phyloP scores from a whole-genome alignment of 1,140 invertebrate species.

The Leptoteleia sp. region DNA sequence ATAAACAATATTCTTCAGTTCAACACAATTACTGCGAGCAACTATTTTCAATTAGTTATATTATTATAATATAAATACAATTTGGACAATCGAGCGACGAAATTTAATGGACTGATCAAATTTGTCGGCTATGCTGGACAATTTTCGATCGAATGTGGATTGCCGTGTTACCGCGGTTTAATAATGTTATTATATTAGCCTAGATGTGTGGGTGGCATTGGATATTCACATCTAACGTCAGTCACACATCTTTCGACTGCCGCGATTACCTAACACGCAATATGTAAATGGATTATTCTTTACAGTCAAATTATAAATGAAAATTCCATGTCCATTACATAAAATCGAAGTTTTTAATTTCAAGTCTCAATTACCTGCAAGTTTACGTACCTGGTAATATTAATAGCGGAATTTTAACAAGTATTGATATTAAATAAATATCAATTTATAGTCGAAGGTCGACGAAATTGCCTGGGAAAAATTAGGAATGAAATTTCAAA shows the following conservation, averaged over 20 bases:
- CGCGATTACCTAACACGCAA: constrained; percentile 1
- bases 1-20: too few relatives aligned
- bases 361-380: constrained; percentile 8
- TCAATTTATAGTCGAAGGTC: too few relatives aligned
- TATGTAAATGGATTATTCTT: constrained; percentile 14
- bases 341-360: not conserved
- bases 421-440: too few relatives aligned
- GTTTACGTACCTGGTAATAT: too few relatives aligned
- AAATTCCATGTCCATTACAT: constrained; percentile 16
- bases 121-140: not conserved
- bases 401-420: too few relatives aligned
- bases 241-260: constrained; percentile 8
- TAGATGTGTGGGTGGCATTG: not conserved
- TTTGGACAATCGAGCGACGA: not conserved
- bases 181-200: constrained; percentile 10
- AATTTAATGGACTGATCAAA: not conserved
- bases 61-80: not conserved
- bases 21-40: too few relatives aligned
- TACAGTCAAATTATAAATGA: constrained; percentile 13
- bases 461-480: too few relatives aligned
- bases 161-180: not conserved
- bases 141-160: not conserved
- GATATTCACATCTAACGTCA: constrained; percentile 3
- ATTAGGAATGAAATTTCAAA: too few relatives aligned
- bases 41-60: not conserved